Evolutionary conservation across 2,888 invertebrate genomes (phyloP), one percentile per base, ranked within the genome.

Genomic region (Neria commutata): DNA sequence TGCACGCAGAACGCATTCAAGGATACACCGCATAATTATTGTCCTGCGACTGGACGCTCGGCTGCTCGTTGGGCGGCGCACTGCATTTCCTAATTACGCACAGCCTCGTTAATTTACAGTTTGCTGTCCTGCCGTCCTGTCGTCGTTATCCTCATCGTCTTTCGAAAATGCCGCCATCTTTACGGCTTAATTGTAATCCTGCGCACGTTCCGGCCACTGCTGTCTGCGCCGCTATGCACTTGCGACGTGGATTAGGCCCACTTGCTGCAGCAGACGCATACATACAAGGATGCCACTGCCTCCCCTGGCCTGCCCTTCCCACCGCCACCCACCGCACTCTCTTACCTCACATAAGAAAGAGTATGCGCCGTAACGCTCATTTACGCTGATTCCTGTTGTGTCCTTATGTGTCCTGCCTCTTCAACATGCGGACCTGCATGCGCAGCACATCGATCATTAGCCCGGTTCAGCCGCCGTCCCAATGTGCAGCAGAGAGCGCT

Each of bases 111-210:
- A 19, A 19, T 42, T 42, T 42, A 19, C 42, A 17, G 42, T 42
- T 21, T 42, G 42, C 6, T 21, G 42, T 4, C 4, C 37, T 11
- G 37, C 16, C 42, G 17, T 21, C 4, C 8, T 19, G 14, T 37
- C 17, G 8, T 17, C 21, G 42, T 37, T 37, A n/a, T 37, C 37
- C 37, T 6, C n/a, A 14, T 37, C n/a, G n/a, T 14, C 3, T n/a
- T 14, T n/a, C n/a, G n/a, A 10, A 37, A 14, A 14, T 54, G 52
- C 6, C 47, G 5, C 37, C 37, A 61, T 62, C 55, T 56, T 52
- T 65, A 56, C 57, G 63, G 65, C 67, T 71, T 71, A 72, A 70
- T 72, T 72, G 63, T 72, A 72, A 72, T 67, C 73, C 71, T 55
- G 62, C 49, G 69, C 71, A 72, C 71, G 71, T 71, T 72, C 63